Conservation (phyloP, 2,797 vertebrate genomes). For the Cyprinella venusta region DNA sequence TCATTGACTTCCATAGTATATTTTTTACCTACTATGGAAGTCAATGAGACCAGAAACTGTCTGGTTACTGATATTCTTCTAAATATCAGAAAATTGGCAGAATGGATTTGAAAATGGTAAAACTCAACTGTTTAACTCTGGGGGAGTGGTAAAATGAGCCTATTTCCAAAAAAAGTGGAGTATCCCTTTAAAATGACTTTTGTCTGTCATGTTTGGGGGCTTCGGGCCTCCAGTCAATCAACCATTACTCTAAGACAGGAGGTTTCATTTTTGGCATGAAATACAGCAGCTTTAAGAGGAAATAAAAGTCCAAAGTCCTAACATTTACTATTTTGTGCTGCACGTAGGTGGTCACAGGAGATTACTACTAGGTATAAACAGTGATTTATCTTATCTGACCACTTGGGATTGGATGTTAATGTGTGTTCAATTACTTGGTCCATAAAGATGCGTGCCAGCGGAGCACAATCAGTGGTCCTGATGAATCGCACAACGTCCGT, state of each 20-base stretch:
- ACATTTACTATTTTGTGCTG: neutral
- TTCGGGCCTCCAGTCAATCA: neutral
- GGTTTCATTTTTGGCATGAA: neutral
- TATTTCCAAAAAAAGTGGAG: too few relatives aligned
- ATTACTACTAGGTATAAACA: neutral
- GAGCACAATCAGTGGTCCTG: constrained; percentile 95
- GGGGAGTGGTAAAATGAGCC: too few relatives aligned
- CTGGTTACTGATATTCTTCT: too few relatives aligned
- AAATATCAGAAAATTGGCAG: too few relatives aligned
- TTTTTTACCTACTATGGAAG: too few relatives aligned
- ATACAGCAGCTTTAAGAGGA: neutral
- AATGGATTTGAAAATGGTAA: too few relatives aligned
- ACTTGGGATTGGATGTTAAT: neutral
- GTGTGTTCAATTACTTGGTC: constrained; percentile 85
- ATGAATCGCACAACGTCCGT: constrained; percentile 95
- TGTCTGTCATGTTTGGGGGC: neutral
- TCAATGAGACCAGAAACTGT: too few relatives aligned
- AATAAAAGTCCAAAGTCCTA: neutral
- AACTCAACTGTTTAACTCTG: too few relatives aligned
- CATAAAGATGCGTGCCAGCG: constrained; percentile 92
- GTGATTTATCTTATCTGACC: neutral
- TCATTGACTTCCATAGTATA: too few relatives aligned
- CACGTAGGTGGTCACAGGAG: neutral
- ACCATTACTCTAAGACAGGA: neutral
- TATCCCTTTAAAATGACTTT: neutral